A percentile compares a stretch with the other conserved stretches of the same genome.
phyloP scores from a whole-genome alignment of 2,113 vertebrate genomes.

The Irena cyanogastra region DNA sequence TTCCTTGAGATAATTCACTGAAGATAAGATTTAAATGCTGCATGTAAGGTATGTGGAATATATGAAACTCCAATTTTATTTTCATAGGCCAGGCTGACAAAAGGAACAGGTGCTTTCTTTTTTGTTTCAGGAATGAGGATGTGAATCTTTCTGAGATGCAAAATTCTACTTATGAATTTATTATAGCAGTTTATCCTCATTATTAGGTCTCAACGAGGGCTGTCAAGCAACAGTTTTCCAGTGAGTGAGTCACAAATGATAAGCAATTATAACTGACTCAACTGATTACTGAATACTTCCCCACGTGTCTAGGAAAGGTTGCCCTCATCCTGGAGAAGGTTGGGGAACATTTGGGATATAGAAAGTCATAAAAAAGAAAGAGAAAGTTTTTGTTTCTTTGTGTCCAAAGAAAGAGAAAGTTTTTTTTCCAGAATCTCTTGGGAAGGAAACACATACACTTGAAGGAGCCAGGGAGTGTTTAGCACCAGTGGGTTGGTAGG shows the following conservation, averaged over 20 bases:
- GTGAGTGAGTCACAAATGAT: not conserved
- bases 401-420: not conserved
- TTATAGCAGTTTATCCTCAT: not conserved
- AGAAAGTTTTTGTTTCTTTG: not conserved
- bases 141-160: not conserved
- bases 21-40: conserved; percentile 36
- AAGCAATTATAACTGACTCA: conserved; percentile 6
- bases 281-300: not conserved
- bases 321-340: not conserved
- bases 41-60: conserved; percentile 24
- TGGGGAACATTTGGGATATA: not conserved
- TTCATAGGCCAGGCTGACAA: not conserved
- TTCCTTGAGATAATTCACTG: conserved; percentile 47
- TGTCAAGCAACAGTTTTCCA: conserved; percentile 4
- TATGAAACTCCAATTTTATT: not conserved
- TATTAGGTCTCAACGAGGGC: not conserved
- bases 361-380: not conserved
- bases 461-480: not conserved
- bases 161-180: not conserved
- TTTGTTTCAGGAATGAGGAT: not conserved
- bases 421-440: not conserved
- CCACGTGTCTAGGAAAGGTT: not conserved
- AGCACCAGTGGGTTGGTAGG: not conserved
- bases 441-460: not conserved
- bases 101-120: conserved; percentile 51